Percentiles rank a stretch among this genome's conserved stretches.
phyloP scores from a whole-genome alignment of 2,797 vertebrate genomes.

The Spea hammondii region DNA sequence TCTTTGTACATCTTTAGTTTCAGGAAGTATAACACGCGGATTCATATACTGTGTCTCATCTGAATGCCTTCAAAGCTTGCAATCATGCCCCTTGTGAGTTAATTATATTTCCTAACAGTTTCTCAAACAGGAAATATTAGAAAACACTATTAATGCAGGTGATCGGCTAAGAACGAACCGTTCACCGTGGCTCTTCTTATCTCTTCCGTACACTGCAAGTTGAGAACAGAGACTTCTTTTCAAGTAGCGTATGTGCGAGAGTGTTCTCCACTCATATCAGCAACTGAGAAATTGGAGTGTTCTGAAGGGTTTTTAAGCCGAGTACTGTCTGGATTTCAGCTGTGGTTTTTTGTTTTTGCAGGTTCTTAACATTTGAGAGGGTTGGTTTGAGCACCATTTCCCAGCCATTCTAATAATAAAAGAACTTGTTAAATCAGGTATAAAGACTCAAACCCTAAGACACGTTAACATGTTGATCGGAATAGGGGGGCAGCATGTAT shows the following conservation, averaged over 20 bases:
- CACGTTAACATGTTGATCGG: too few species aligned
- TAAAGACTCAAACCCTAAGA: too few species aligned
- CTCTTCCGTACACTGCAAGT: constrained; percentile 7
- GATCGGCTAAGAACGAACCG: constrained; percentile 30
- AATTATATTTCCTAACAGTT: constrained; percentile 25
- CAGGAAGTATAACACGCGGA: constrained; percentile 1
- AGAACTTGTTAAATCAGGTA: too few species aligned
- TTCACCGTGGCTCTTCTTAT: constrained; percentile 32
- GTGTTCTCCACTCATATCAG: constrained; percentile 16
- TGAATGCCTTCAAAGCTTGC: constrained; percentile 10
- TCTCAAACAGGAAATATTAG: constrained; percentile 32
- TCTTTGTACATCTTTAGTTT: too few species aligned
- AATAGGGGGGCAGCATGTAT: too few species aligned
- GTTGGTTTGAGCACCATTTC: background rate
- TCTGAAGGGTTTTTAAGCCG: constrained; percentile 26
- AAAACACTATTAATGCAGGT: constrained; percentile 33
- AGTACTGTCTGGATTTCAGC: background rate
- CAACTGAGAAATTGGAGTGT: constrained; percentile 11
- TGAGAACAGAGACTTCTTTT: constrained; percentile 22
- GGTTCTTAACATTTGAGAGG: constrained; percentile 9
- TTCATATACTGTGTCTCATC: constrained; percentile 19
- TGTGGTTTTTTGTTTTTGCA: constrained; percentile 7
- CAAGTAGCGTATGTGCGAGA: constrained; percentile 20
- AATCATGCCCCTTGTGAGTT: constrained; percentile 11
- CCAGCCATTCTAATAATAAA: background rate